Evolutionary conservation across 2,797 vertebrate genomes (phyloP).

Genomic region (Spheniscus humboldti): DNA sequence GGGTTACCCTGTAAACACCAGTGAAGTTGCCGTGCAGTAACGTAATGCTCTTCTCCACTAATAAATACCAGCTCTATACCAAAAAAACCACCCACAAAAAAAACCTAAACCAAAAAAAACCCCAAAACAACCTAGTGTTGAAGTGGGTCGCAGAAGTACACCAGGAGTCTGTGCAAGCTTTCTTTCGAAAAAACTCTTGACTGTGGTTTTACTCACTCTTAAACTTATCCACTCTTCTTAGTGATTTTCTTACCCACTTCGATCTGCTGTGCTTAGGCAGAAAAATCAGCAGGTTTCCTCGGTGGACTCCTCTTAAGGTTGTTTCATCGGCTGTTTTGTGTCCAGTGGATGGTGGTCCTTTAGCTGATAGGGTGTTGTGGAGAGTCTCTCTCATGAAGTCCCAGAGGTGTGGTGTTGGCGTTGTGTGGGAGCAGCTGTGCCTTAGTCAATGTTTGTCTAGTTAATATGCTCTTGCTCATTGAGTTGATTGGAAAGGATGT

Average conservation of each 20-base stretch:
- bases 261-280: background rate
- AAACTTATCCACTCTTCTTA: background rate
- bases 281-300: background rate
- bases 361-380: background rate
- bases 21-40: background rate
- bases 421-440: background rate
- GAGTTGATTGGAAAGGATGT: background rate
- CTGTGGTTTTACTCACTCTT: background rate
- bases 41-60: background rate
- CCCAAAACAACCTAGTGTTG: background rate
- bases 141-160: background rate
- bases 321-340: background rate
- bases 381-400: background rate
- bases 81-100: background rate
- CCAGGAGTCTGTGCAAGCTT: background rate
- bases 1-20: no score
- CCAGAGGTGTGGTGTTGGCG: background rate
- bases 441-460: accelerated
- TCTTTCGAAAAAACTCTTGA: background rate
- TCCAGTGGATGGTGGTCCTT: background rate
- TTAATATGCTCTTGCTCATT: accelerated
- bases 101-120: background rate
- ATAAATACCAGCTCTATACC: background rate
- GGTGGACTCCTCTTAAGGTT: background rate
- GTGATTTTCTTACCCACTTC: background rate